A percentile compares a stretch with the other conserved stretches of the same genome.
phyloP scores from a whole-genome alignment of 2,797 vertebrate genomes.

The Todus mexicanus region DNA sequence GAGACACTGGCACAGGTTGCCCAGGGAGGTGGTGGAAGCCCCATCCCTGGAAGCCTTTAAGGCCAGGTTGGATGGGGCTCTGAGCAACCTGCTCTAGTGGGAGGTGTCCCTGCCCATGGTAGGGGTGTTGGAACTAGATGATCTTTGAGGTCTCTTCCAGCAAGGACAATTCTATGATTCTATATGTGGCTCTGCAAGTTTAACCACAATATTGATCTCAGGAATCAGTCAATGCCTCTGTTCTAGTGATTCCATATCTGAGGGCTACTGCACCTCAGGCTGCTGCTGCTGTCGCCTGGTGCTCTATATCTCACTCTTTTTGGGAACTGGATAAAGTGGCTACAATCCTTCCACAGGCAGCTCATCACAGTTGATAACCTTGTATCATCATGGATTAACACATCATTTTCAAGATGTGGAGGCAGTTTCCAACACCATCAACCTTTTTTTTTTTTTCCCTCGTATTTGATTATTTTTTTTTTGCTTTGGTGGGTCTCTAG shows the following conservation, averaged over 20 bases:
- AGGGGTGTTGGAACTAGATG: too few species aligned
- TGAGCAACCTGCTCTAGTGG: too few species aligned
- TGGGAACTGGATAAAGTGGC: not conserved
- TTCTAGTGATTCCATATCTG: not conserved
- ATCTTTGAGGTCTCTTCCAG: too few species aligned
- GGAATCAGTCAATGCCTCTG: not conserved
- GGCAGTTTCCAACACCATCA: not conserved
- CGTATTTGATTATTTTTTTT: not conserved
- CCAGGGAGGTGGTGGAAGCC: too few species aligned
- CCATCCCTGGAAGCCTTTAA: too few species aligned
- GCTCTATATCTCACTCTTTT: not conserved
- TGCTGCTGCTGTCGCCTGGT: not conserved
- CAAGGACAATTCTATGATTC: too few species aligned
- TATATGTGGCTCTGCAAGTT: not conserved
- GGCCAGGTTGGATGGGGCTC: too few species aligned
- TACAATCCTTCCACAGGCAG: not conserved
- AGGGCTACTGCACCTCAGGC: not conserved
- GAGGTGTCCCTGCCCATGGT: too few species aligned
- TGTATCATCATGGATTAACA: not conserved
- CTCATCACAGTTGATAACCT: not conserved
- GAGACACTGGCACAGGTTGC: too few species aligned
- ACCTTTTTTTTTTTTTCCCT: not conserved
- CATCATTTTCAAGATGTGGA: not conserved
- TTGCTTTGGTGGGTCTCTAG: not conserved
- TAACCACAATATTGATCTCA: not conserved